Base-by-base conservation (phyloP, 2,797 vertebrate species). In the Acanthiza pusilla region DNA sequence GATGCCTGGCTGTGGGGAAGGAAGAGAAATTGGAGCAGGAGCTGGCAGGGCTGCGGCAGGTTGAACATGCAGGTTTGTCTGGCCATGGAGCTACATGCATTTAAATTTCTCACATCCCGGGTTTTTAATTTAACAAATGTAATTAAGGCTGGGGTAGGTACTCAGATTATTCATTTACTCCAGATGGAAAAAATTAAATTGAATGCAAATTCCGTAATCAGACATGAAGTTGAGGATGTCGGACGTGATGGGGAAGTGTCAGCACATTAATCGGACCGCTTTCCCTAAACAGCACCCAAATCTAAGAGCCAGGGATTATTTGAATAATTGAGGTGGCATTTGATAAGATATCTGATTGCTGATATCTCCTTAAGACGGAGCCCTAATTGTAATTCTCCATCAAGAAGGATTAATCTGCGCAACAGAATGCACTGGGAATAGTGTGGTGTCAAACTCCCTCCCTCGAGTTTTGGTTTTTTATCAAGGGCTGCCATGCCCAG, bases 81-180 rank as follows among this genome's bases (percentile, higher is more conserved):
- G 89, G 85, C 76, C 43, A 11, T 19, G 47, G 72, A 94, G 94
- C 82, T 74, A 10, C 75, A 10, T 38, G 89, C 91, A 86, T 96
- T 96, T 91, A 91, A 90, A 96, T 96, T 86, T 91, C 89, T 97
- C 93, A 80, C 91, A 96, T 96, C 93, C 91, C 43, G 42, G 66
- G 71, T 94, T 96, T 96, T 95, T 95, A 96, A 94, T 97, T 97
- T 97, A 92, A 92, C 93, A 95, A 77, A 95, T 92, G 93, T 96
- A 93, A 97, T 96, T 96, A 96, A 97, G 95, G 92, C 82, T 74
- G 84, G 83, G 94, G 84, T 93, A 95, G 95, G 92, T 88, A 57
- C 84, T 79, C 55, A 26, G 94, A 78, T 95, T 94, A 91, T 96
- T 97, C 95, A 96, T 97, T 96, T 95, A 91, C 95, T 96, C 91